Percentiles rank a stretch among this genome's conserved stretches.
phyloP scores from a whole-genome alignment of 2,113 vertebrate genomes.

The Chaetops frenatus region DNA sequence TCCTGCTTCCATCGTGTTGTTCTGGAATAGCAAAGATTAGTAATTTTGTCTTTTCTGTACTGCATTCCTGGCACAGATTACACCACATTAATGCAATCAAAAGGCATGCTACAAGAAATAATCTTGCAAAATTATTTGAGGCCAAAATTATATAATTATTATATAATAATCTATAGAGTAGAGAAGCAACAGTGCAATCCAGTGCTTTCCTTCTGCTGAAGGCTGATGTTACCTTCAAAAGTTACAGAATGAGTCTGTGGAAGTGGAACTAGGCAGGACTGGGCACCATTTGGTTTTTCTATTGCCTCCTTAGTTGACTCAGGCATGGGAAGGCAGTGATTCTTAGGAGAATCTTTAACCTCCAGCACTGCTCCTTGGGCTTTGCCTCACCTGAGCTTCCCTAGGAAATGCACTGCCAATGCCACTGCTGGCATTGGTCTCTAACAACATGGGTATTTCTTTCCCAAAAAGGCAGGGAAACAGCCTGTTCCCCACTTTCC shows the following conservation, averaged over 20 bases:
- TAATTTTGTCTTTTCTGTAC: background rate
- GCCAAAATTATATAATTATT: background rate
- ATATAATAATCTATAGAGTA: background rate
- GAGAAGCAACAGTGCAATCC: background rate
- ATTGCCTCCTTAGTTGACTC: background rate
- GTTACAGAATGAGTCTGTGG: background rate
- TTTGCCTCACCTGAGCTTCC: background rate
- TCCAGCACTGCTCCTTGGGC: background rate
- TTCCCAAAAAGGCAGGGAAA: background rate
- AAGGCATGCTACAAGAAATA: background rate
- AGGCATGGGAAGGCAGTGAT: background rate
- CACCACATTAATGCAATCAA: fast-evolving
- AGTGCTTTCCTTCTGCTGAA: background rate
- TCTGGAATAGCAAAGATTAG: background rate
- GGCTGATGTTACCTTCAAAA: background rate
- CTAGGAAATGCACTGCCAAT: fast-evolving
- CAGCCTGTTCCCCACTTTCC: background rate
- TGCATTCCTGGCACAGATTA: background rate
- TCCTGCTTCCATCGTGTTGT: fast-evolving
- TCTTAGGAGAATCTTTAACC: background rate
- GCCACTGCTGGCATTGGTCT: background rate
- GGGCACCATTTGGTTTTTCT: background rate
- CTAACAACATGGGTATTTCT: fast-evolving
- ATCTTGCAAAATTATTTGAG: background rate
- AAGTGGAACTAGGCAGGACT: background rate